phyloP scores from a whole-genome alignment of 2,797 vertebrate species.

The Gila robusta region DNA sequence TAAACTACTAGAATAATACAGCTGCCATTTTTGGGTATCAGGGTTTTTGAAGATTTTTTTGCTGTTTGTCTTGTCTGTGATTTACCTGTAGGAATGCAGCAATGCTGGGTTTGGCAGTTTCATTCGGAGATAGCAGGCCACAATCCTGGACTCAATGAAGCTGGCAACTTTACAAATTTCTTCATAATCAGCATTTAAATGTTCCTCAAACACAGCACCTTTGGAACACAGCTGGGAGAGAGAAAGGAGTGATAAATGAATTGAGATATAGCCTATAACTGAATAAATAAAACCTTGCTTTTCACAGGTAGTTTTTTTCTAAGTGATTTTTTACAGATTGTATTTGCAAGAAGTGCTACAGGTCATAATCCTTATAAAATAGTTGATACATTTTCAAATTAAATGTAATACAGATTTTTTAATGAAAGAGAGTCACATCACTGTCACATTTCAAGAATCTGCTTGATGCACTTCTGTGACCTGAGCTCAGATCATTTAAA shows the following conservation, averaged over 20 bases:
- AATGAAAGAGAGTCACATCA: neutral
- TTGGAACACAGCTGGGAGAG: constrained; percentile 74
- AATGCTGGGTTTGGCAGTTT: constrained; percentile 74
- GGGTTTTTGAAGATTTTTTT: neutral
- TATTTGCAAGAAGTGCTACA: neutral
- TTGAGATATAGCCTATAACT: neutral
- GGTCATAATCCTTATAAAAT: neutral
- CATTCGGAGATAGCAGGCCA: constrained; percentile 76
- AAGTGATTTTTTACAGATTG: neutral
- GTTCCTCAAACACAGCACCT: constrained; percentile 69
- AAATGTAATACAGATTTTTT: neutral
- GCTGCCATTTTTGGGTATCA: neutral
- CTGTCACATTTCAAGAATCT: neutral
- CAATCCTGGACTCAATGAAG: constrained; percentile 79
- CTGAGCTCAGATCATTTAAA: neutral
- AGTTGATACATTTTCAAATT: neutral
- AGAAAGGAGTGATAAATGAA: constrained; percentile 7
- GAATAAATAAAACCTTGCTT: neutral
- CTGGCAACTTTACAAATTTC: constrained; percentile 74
- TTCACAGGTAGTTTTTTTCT: neutral
- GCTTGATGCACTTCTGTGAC: neutral
- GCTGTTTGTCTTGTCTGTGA: constrained; percentile 2
- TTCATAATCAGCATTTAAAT: constrained; percentile 69
- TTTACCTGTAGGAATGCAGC: constrained; percentile 81
- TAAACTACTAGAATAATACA: neutral